phyloP scores from a whole-genome alignment of 1,140 invertebrate species.

The Drosophila sproati region DNA sequence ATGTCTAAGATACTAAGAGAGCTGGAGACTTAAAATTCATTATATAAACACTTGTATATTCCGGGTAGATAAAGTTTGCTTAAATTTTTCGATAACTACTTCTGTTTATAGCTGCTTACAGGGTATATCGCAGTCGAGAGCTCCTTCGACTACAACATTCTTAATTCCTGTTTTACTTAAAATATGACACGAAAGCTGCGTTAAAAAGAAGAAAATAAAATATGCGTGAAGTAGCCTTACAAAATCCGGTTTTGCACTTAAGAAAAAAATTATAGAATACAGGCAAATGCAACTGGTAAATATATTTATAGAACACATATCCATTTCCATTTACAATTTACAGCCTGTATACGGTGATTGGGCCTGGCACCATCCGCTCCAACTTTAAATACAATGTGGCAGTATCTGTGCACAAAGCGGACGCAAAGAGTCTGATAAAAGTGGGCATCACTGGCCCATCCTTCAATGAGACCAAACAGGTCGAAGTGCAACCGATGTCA shows the following conservation, averaged over 20 bases:
- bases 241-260: background rate
- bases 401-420: slow-evolving; percentile 88
- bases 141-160: background rate
- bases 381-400: slow-evolving; percentile 93
- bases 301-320: background rate
- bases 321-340: slow-evolving; percentile 39
- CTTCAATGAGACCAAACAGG: slow-evolving; percentile 88
- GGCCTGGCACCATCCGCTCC: slow-evolving; percentile 91
- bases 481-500: slow-evolving; percentile 88
- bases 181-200: background rate
- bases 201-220: background rate
- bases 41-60: too few species aligned
- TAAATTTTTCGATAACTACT: too few species aligned
- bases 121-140: too few species aligned
- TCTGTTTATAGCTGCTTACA: too few species aligned
- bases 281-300: background rate
- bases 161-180: too few species aligned
- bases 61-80: too few species aligned
- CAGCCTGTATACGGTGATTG: slow-evolving; percentile 92
- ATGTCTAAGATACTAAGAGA: too few species aligned
- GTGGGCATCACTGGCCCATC: slow-evolving; percentile 90
- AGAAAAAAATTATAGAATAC: background rate
- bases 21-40: too few species aligned
- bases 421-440: slow-evolving; percentile 87
- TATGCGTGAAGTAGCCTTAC: background rate